Percentiles rank a stretch among this genome's conserved stretches.
Conservation (phyloP, 2,888 invertebrate genomes). For the Fragum sueziense region DNA sequence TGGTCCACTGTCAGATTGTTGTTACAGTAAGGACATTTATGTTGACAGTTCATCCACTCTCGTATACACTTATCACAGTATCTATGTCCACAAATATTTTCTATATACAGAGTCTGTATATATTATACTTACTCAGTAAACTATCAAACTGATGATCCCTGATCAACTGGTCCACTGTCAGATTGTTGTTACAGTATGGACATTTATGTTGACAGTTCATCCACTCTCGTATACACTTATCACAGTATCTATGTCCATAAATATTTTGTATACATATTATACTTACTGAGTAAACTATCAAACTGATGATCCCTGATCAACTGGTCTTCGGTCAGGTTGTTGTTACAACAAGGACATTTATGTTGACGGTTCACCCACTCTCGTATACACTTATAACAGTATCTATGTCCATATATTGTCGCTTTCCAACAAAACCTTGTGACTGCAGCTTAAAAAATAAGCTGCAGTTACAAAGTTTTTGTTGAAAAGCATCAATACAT, state of each 20-base stretch:
- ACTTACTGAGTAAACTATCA: slow-evolving; percentile 75
- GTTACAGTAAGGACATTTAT: slow-evolving; percentile 79
- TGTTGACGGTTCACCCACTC: slow-evolving; percentile 77
- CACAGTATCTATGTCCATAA: slow-evolving; percentile 79
- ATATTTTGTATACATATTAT: slow-evolving; percentile 68
- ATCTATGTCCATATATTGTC: slow-evolving; percentile 79
- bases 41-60: slow-evolving; percentile 77
- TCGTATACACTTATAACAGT: slow-evolving; percentile 76
- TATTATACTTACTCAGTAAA: slow-evolving; percentile 74
- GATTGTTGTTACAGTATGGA: slow-evolving; percentile 76
- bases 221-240: slow-evolving; percentile 77
- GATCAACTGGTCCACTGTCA: slow-evolving; percentile 63
- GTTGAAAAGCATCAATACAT: no score
- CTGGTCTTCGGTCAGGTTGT: slow-evolving; percentile 50
- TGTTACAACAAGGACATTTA: slow-evolving; percentile 79
- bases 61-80: slow-evolving; percentile 77
- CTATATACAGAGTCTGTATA: no score
- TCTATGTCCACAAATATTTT: slow-evolving; percentile 78
- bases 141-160: slow-evolving; percentile 77
- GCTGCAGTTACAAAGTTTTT: no score
- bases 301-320: slow-evolving; percentile 76
- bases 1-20: slow-evolving; percentile 53
- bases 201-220: slow-evolving; percentile 75
- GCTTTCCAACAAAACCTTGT: no score
- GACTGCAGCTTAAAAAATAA: no score